Evolutionary conservation across 2,888 invertebrate genomes (phyloP).

Genomic region (Capitulum mitella): DNA sequence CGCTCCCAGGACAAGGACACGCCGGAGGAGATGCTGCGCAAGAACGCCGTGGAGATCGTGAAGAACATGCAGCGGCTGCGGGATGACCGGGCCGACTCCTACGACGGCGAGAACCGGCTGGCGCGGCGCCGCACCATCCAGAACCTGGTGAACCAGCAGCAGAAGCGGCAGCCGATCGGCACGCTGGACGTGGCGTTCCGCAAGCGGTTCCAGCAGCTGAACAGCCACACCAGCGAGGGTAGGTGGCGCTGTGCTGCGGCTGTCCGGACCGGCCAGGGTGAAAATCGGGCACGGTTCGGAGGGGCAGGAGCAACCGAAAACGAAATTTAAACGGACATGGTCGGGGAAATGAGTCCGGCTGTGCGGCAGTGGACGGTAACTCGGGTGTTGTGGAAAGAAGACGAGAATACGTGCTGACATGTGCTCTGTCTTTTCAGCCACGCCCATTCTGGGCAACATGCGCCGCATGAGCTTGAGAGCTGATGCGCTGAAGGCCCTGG

Average conservation of each 20-base stretch:
- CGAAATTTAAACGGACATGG: too few relatives aligned
- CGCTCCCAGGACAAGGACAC: slow-evolving; percentile 64
- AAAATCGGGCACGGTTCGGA: too few relatives aligned
- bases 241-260: too few relatives aligned
- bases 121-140: slow-evolving; percentile 75
- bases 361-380: too few relatives aligned
- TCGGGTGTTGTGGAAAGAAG: too few relatives aligned
- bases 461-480: slow-evolving; percentile 74
- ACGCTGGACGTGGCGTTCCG: slow-evolving; percentile 94
- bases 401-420: too few relatives aligned
- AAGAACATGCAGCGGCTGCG: slow-evolving; percentile 79
- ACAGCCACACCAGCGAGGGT: not conserved
- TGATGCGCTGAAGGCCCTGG: slow-evolving; percentile 76
- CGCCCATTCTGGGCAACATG: slow-evolving; percentile 59
- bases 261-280: too few relatives aligned
- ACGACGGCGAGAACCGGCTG: slow-evolving; percentile 42
- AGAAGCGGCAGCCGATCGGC: slow-evolving; percentile 81
- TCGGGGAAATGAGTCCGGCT: too few relatives aligned
- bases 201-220: slow-evolving; percentile 60
- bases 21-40: slow-evolving; percentile 71
- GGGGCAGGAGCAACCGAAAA: too few relatives aligned
- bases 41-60: slow-evolving; percentile 90
- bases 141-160: slow-evolving; percentile 81
- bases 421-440: too few relatives aligned
- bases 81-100: slow-evolving; percentile 44